Conservation (phyloP, 2,797 vertebrate genomes). For the Lemur catta region DNA sequence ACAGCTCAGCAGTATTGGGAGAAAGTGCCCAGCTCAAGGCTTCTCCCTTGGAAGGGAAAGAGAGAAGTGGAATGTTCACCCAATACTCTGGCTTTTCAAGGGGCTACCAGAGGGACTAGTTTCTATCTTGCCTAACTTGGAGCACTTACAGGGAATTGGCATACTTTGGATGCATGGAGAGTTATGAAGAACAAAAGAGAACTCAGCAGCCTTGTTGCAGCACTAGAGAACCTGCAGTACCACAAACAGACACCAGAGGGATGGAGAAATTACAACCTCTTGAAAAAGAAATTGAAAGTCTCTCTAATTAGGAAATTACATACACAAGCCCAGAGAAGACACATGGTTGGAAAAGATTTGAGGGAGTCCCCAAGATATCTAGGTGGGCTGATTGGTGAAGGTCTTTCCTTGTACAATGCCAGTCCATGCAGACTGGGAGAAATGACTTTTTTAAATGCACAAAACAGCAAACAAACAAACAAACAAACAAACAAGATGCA, state of each 20-base stretch:
- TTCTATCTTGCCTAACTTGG: background rate
- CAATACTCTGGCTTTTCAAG: background rate
- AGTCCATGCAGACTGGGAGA: background rate
- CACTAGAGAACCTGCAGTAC: background rate
- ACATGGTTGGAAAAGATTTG: background rate
- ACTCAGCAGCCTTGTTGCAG: background rate
- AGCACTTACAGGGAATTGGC: background rate
- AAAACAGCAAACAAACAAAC: background rate
- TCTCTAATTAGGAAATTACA: background rate
- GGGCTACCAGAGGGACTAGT: background rate
- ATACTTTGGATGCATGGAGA: background rate
- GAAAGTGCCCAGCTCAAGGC: background rate
- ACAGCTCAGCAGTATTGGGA: background rate
- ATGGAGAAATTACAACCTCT: background rate
- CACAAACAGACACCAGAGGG: conserved; percentile 30
- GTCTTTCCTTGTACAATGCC: background rate
- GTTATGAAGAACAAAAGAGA: background rate
- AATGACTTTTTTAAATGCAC: background rate
- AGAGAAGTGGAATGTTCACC: background rate
- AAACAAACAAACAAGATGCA: background rate
- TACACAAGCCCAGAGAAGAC: background rate
- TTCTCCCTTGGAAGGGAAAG: background rate
- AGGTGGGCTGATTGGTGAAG: background rate
- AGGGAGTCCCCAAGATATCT: background rate
- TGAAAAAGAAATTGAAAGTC: background rate